Evolutionary conservation across 1,140 invertebrate species (phyloP), one percentile per base, ranked within the genome.

Genomic region (Cherax destructor): DNA sequence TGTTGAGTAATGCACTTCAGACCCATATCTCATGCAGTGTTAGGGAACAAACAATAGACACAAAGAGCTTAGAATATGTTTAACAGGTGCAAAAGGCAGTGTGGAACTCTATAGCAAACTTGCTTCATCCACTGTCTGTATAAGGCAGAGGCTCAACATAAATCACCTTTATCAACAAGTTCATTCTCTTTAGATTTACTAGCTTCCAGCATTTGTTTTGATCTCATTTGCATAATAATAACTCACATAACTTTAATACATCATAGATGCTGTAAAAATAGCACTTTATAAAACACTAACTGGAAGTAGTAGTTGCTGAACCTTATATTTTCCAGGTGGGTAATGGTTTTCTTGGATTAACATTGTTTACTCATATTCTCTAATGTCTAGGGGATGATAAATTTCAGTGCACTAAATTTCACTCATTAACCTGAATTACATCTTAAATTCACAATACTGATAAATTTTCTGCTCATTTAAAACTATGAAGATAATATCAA

Each of bases 81-180:
- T 88, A 88, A 88, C 79, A 88, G 86, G 86, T 88, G 86, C 86
- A 81, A 88, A 88, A 88, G 86, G 86, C 86, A 88, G 79, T 88
- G 86, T 88, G 86, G 86, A 88, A 88, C 86, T 88, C 79, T 88
- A 88, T 79, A 88, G 78, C 86, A 88, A 88, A 81, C 65, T 81
- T 88, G 80, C 86, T 81, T 88, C 86, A 74, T 88, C 86, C 86
- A 88, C 86, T 88, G 76, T 83, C 86, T 86, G 76, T 77, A 18
- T 88, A 88, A 88, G 86, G 86, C 86, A 88, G 86, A 88, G 79
- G 86, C 85, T 86, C 41, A 86, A 78, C 72, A 77, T 78, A 86
- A 77, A 77, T 74, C 69, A 74, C 69, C n/a, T 74, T 74, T 21
- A 74, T 30, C 11, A 24, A 74, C 6, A 24, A 21, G 11, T 74